Evolutionary conservation across 2,113 vertebrate species (phyloP), one percentile per base, ranked within the genome.

Genomic region (Nycticorax nycticorax): DNA sequence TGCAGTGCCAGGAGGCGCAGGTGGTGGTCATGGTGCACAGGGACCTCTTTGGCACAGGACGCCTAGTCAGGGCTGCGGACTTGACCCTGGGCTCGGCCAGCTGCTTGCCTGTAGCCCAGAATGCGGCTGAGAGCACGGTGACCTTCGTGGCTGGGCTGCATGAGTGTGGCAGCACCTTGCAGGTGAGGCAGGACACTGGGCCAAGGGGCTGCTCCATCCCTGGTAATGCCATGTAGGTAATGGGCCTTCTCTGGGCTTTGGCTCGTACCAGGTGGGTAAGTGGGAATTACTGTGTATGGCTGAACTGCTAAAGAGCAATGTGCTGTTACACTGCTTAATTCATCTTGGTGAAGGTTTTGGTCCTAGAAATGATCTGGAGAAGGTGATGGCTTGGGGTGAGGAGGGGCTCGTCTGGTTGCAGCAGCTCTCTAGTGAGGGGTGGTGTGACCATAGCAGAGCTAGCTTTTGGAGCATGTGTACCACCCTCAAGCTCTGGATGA

Each of bases 11-110:
- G 94, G 97, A 98, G 82, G 95, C 97, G 0, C 94, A 89, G 47
- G 6, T 98, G 66, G 79, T 96, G 67, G 91, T 98, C 37, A 96
- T 6, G 0, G 97, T 96, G 62, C 81, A 45, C 41, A 92, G 80
- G 86, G 92, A 98, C 47, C 95, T 98, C 20, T 98, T 98, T 12
- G 97, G 98, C 14, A 98, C 84, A 0, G 93, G 97, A 5, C 97
- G 89, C 27, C 76, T 96, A 13, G 59, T 98, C 30, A 87, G 24
- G 52, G 67, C 97, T 35, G 43, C 1, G 0, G 97, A 98, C 8
- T 73, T 98, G 75, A 96, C n/a, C 8, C 84, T 98, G 92, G 97
- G 97, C 19, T 92, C 72, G 0, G 74, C 62, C 9, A 57, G 23
- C 35, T 98, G 98, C 30, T 4, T 12, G 20, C 73, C 91, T 2